Conservation (phyloP, 2,113 vertebrate species). For the Origma solitaria region DNA sequence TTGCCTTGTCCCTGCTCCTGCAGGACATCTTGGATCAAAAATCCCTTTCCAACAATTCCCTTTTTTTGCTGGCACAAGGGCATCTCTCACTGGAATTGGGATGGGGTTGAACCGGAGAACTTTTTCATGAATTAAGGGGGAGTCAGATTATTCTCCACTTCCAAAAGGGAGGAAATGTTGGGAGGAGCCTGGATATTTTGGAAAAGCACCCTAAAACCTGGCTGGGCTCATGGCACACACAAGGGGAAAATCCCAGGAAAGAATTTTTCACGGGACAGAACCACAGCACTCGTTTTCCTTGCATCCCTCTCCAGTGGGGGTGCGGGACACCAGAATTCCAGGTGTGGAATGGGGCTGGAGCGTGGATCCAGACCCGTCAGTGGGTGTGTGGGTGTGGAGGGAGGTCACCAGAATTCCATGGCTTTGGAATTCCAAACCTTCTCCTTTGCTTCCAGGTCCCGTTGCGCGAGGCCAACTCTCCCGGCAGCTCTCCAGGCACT, state of each 20-base stretch:
- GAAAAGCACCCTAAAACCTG: background rate
- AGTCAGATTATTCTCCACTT: fast-evolving
- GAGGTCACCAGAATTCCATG: background rate
- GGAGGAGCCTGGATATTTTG: background rate
- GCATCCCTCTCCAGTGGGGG: too few relatives aligned
- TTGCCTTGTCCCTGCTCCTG: background rate
- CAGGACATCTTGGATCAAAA: background rate
- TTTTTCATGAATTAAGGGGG: background rate
- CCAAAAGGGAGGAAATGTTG: background rate
- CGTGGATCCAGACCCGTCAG: fast-evolving
- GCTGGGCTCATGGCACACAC: background rate
- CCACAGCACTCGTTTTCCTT: fast-evolving
- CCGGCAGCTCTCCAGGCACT: conserved; percentile 21
- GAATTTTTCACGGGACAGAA: background rate
- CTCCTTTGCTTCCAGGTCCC: conserved; percentile 22
- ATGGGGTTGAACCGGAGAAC: background rate
- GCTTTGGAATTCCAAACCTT: background rate
- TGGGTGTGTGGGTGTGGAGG: too few relatives aligned
- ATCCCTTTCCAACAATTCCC: background rate
- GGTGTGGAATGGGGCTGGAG: background rate
- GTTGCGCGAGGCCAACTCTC: background rate
- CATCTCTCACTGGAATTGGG: background rate
- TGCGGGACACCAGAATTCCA: background rate
- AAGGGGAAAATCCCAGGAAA: background rate
- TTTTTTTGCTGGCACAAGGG: fast-evolving